Percentiles rank a stretch among this genome's conserved stretches.
These are phyloP conservation scores for Lasioglossum malachurum DNA, from an alignment of 2,888 invertebrate genomes.

Conservation along the genomic window DNA sequence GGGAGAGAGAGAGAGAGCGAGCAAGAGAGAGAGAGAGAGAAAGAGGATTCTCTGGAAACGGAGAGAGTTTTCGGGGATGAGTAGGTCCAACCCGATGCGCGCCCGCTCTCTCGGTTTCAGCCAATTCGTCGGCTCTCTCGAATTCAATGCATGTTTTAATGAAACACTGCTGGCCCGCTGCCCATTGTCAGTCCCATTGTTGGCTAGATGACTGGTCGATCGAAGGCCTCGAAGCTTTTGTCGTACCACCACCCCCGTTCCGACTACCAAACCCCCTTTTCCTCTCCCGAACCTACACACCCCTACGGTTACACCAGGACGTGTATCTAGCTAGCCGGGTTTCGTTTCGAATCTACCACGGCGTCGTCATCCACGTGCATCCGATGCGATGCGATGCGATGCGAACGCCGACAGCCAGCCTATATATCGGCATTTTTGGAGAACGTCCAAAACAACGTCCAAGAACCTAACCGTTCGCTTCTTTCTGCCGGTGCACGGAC, in stretches of 20 bases:
- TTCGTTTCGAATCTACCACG: conserved; percentile 49
- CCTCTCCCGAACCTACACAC: conserved; percentile 6
- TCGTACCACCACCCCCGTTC: conserved; percentile 66
- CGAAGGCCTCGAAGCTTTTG: conserved; percentile 80
- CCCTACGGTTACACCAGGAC: background rate
- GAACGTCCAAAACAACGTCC: conserved; percentile 78
- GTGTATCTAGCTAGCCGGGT: conserved; percentile 31
- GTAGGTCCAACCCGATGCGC: conserved; percentile 45
- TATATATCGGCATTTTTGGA: conserved; percentile 77
- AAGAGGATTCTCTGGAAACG: conserved; percentile 2
- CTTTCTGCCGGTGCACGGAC: conserved; percentile 49
- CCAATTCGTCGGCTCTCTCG: conserved; percentile 81
- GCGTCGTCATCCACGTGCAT: conserved; percentile 57
- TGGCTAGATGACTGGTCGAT: conserved; percentile 81
- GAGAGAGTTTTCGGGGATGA: conserved; percentile 44
- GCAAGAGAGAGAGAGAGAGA: background rate
- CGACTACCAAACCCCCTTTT: conserved; percentile 49
- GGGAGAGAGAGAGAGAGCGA: background rate
- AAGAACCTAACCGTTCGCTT: conserved; percentile 65
- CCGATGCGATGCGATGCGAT: conserved; percentile 19
- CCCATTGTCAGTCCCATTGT: conserved; percentile 82
- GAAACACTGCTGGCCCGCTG: conserved; percentile 84
- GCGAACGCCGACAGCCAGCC: conserved; percentile 15
- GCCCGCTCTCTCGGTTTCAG: conserved; percentile 78
- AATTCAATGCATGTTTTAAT: conserved; percentile 84